Conservation (phyloP, 1,140 invertebrate species). For the Zaprionus kolodkinae region DNA sequence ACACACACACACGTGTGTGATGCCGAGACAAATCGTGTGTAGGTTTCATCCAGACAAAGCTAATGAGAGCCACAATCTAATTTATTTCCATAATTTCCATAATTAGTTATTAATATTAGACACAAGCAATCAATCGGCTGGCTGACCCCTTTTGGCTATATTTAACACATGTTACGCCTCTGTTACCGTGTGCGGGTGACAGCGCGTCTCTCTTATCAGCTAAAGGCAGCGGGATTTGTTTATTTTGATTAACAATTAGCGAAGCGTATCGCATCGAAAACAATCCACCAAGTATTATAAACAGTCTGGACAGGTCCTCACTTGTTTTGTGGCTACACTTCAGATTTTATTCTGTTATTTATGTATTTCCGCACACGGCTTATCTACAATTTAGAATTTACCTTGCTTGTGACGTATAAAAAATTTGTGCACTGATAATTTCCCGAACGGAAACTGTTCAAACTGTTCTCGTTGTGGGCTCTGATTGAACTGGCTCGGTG, state of each 20-base stretch:
- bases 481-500: constrained; percentile 26
- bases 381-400: constrained; percentile 28
- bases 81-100: neutral
- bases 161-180: neutral
- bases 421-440: constrained; percentile 7
- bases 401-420: constrained; percentile 39
- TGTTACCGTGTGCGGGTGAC: constrained; percentile 13
- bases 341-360: neutral
- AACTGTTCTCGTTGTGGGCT: constrained; percentile 35
- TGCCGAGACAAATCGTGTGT: neutral
- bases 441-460: constrained; percentile 18
- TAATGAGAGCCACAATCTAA: neutral
- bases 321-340: constrained; percentile 9
- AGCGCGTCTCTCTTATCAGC: constrained; percentile 24
- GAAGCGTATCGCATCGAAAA: neutral
- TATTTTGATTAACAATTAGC: constrained; percentile 31
- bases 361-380: constrained; percentile 6
- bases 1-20: neutral
- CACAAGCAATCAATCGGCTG: constrained; percentile 9
- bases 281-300: neutral
- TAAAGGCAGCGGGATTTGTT: constrained; percentile 8
- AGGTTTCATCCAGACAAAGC: neutral
- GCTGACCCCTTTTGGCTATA: constrained; percentile 14
- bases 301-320: constrained; percentile 16
- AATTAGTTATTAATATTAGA: constrained; percentile 8